Conservation (phyloP, 2,797 vertebrate genomes). For the Masticophis lateralis region DNA sequence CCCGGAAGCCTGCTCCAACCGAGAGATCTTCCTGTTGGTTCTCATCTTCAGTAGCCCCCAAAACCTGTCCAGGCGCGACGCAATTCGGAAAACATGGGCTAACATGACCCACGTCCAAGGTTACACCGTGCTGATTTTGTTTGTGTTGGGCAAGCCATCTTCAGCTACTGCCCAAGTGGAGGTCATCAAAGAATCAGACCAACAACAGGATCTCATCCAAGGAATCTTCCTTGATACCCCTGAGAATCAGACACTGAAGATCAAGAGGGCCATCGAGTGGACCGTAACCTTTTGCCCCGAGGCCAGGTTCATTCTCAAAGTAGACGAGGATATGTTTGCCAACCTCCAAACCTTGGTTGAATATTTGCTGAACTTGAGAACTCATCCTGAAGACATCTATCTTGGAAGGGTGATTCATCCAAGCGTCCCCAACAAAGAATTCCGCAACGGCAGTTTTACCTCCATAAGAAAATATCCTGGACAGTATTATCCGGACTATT, state of each 20-base stretch:
- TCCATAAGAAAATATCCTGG: conserved; percentile 72
- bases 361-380: conserved; percentile 79
- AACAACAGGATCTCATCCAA: conserved; percentile 74
- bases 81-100: conserved; percentile 84
- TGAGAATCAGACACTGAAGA: conserved; percentile 72
- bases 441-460: conserved; percentile 72
- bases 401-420: conserved; percentile 82
- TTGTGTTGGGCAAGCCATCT: conserved; percentile 73
- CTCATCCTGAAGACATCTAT: conserved; percentile 83
- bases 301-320: conserved; percentile 81
- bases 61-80: conserved; percentile 75
- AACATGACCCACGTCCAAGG: conserved; percentile 72
- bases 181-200: conserved; percentile 65
- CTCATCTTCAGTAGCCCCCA: conserved; percentile 79
- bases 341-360: conserved; percentile 77
- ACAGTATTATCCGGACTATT: conserved; percentile 85
- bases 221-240: conserved; percentile 72
- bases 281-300: conserved; percentile 82
- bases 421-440: conserved; percentile 75
- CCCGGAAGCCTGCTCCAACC: conserved; percentile 66
- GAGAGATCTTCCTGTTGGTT: conserved; percentile 83
- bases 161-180: conserved; percentile 64
- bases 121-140: conserved; percentile 63
- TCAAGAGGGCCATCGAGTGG: conserved; percentile 80
- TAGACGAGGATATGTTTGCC: conserved; percentile 80